Evolutionary conservation across 2,797 vertebrate species (phyloP).

Genomic region (Orestias chungarensis): DNA sequence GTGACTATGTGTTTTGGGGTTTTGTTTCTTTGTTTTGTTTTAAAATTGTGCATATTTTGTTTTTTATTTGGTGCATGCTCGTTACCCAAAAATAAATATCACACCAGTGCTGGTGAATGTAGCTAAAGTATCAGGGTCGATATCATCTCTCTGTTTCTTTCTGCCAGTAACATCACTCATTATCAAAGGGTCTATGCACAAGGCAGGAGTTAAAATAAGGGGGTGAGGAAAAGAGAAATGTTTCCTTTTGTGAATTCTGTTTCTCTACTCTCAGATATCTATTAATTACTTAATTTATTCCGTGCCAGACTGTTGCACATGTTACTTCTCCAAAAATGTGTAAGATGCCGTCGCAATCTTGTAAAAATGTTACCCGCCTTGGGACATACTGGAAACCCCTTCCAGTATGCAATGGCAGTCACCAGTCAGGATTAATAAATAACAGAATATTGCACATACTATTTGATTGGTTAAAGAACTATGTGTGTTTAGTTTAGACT

Average conservation of each 20-base stretch:
- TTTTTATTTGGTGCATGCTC: not conserved
- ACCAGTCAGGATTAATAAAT: not conserved
- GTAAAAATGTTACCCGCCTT: constrained; percentile 28
- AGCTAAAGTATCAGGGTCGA: not conserved
- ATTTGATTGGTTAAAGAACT: not conserved
- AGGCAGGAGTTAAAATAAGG: constrained; percentile 13
- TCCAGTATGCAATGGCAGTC: not conserved
- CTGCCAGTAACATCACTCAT: constrained; percentile 11
- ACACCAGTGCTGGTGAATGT: not conserved
- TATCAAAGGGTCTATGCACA: not conserved
- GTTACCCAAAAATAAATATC: not conserved
- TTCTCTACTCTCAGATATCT: constrained; percentile 42
- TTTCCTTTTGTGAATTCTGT: constrained; percentile 50
- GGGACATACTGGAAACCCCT: constrained; percentile 10
- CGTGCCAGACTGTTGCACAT: constrained; percentile 25
- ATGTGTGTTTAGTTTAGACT: not conserved
- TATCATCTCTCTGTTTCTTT: constrained; percentile 1
- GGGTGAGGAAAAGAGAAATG: constrained; percentile 26
- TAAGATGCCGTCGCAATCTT: constrained; percentile 34
- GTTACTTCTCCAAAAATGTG: constrained; percentile 57
- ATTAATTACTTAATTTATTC: constrained; percentile 49
- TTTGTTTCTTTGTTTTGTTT: not conserved
- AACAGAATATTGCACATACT: not conserved
- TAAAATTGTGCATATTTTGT: not conserved
- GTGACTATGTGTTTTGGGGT: not conserved